phyloP scores from a whole-genome alignment of 2,797 vertebrate species.

The Gobio occitaniae region DNA sequence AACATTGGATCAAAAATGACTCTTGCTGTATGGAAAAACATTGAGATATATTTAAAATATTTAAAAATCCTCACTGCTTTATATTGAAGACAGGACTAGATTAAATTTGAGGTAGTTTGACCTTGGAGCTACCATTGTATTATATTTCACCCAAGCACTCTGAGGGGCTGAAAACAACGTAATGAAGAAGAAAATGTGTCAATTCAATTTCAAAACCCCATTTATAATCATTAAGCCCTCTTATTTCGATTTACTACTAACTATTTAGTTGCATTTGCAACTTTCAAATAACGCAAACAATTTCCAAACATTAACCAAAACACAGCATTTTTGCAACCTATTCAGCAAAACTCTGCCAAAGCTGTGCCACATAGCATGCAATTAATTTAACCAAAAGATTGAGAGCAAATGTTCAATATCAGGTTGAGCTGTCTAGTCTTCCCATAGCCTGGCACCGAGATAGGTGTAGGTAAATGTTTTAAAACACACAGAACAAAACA shows the following conservation, averaged over 20 bases:
- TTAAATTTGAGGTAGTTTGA: background rate
- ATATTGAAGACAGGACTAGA: background rate
- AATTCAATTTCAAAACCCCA: background rate
- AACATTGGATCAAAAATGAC: background rate
- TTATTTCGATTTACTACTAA: slow-evolving; percentile 12
- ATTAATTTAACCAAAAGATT: background rate
- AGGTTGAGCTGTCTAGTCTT: background rate
- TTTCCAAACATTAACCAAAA: background rate
- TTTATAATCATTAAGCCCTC: background rate
- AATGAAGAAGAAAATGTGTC: background rate
- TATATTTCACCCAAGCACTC: background rate
- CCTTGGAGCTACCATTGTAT: background rate
- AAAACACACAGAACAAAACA: slow-evolving; percentile 28
- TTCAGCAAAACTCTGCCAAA: slow-evolving; percentile 6
- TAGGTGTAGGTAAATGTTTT: slow-evolving; percentile 23
- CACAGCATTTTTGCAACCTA: background rate
- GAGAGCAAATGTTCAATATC: slow-evolving; percentile 13
- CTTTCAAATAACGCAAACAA: slow-evolving; percentile 4
- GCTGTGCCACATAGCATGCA: background rate
- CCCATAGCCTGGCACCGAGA: slow-evolving; percentile 28
- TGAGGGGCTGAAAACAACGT: background rate
- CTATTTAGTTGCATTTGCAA: slow-evolving; percentile 16
- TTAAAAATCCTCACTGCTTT: background rate
- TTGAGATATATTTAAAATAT: background rate
- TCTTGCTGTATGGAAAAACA: background rate